These are phyloP conservation scores for Limnephilus marmoratus DNA, from an alignment of 2,888 invertebrate genomes.

Conservation along the genomic window DNA sequence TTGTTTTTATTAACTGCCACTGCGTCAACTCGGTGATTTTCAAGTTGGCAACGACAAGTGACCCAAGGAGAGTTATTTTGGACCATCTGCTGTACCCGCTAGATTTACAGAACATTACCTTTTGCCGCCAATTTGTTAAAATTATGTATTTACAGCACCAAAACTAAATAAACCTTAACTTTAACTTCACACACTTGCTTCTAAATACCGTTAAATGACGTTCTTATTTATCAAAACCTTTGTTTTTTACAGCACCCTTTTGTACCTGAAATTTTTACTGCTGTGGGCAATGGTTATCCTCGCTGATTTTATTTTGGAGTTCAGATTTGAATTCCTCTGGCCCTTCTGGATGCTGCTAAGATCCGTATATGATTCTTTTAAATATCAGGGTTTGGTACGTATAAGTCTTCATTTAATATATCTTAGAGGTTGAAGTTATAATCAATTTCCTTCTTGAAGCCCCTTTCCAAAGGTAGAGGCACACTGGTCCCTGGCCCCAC, in stretches of 20 bases:
- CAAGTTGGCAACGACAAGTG: not conserved
- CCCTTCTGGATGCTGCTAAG: slow-evolving; percentile 97
- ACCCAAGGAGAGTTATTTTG: not conserved
- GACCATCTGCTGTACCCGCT: not conserved
- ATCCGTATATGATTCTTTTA: slow-evolving; percentile 97
- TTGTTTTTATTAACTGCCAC: not conserved
- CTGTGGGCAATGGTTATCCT: slow-evolving; percentile 96
- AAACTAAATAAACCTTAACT: not conserved
- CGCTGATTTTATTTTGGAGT: slow-evolving; percentile 97
- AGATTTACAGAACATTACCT: slow-evolving; percentile 40
- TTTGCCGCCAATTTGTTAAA: slow-evolving; percentile 56
- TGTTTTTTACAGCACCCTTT: slow-evolving; percentile 87
- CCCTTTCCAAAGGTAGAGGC: not conserved
- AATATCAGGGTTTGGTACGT: slow-evolving; percentile 97
- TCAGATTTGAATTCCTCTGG: slow-evolving; percentile 99
- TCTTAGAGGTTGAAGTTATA: not conserved
- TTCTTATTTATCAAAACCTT: slow-evolving; percentile 21
- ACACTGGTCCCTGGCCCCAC: too few species aligned
- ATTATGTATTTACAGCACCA: slow-evolving; percentile 8
- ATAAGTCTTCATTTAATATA: not conserved
- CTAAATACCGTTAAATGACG: not conserved
- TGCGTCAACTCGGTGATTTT: not conserved
- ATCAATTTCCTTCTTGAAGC: not conserved
- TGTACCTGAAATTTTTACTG: slow-evolving; percentile 96
- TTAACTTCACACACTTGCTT: not conserved